Evolutionary conservation across 2,888 invertebrate genomes (phyloP).

Genomic region (Mesoligia furuncula): DNA sequence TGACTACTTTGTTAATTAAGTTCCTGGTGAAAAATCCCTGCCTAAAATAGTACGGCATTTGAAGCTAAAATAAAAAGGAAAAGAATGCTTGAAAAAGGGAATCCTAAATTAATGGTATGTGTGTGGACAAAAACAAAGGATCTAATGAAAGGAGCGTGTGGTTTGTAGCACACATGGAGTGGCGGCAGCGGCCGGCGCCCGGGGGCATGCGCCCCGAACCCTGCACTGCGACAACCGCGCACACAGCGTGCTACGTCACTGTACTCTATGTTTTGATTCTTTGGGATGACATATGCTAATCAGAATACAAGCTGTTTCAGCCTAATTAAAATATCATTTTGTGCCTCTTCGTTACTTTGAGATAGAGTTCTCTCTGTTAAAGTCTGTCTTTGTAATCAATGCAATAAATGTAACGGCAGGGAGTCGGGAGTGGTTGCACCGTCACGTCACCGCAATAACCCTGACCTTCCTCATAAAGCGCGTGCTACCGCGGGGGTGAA

Average conservation of each 20-base stretch:
- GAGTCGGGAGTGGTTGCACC: conserved; percentile 29
- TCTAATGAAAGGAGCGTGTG: conserved; percentile 58
- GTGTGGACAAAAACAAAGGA: conserved; percentile 63
- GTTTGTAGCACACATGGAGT: conserved; percentile 67
- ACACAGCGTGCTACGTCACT: conserved; percentile 41
- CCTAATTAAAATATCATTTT: neutral
- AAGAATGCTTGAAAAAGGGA: conserved; percentile 45
- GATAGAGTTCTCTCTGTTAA: neutral
- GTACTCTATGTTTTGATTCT: conserved; percentile 30
- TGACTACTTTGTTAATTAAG: neutral
- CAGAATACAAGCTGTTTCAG: neutral
- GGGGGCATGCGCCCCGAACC: conserved; percentile 79
- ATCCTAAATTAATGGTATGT: conserved; percentile 43
- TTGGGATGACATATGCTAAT: conserved; percentile 19
- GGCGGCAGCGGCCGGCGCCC: conserved; percentile 62
- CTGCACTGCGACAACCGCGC: conserved; percentile 83
- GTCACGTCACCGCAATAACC: conserved; percentile 76
- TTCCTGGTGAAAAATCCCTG: neutral
- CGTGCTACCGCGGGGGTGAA: conserved; percentile 81
- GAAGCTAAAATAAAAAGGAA: conserved; percentile 31
- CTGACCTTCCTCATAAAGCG: conserved; percentile 85
- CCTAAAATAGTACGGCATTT: conserved; percentile 8
- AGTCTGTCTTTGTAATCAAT: neutral
- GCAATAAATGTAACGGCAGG: conserved; percentile 9
- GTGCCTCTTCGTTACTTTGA: neutral